Conservation (phyloP, 2,888 invertebrate genomes). For the Anaspis maculata region DNA sequence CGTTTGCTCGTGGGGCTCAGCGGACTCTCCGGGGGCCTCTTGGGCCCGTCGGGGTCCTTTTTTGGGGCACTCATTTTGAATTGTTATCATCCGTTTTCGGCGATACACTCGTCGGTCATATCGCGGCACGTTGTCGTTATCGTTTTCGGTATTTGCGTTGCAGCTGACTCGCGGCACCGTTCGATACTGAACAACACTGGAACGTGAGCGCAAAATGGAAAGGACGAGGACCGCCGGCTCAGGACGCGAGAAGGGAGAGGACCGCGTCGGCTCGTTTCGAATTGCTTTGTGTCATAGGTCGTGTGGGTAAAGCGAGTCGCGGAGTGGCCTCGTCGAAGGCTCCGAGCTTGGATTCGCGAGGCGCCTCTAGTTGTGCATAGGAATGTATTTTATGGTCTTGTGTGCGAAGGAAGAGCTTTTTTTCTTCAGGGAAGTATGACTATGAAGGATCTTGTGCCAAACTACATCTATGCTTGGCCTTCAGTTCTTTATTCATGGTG, state of each 20-base stretch:
- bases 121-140: slow-evolving; percentile 17
- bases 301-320: slow-evolving; percentile 1
- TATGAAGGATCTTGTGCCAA: too few species aligned
- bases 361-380: too few species aligned
- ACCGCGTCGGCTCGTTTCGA: slow-evolving; percentile 21
- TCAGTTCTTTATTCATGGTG: too few species aligned
- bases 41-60: slow-evolving; percentile 23
- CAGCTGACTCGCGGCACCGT: slow-evolving; percentile 30
- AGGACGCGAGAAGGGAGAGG: slow-evolving; percentile 22
- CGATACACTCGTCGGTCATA: slow-evolving; percentile 13
- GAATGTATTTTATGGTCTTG: too few species aligned
- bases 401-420: too few species aligned
- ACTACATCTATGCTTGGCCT: too few species aligned
- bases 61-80: slow-evolving; percentile 30
- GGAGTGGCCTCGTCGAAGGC: too few species aligned
- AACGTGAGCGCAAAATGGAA: slow-evolving; percentile 19
- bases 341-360: too few species aligned
- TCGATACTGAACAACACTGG: slow-evolving; percentile 33
- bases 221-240: slow-evolving; percentile 19
- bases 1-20: slow-evolving; percentile 42
- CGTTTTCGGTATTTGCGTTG: slow-evolving; percentile 13
- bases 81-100: too few species aligned
- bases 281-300: slow-evolving; percentile 4
- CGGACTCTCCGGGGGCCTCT: slow-evolving; percentile 31
- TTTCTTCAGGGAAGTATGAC: too few species aligned